phyloP scores from a whole-genome alignment of 2,888 invertebrate species.

The Vesta saturnalis region DNA sequence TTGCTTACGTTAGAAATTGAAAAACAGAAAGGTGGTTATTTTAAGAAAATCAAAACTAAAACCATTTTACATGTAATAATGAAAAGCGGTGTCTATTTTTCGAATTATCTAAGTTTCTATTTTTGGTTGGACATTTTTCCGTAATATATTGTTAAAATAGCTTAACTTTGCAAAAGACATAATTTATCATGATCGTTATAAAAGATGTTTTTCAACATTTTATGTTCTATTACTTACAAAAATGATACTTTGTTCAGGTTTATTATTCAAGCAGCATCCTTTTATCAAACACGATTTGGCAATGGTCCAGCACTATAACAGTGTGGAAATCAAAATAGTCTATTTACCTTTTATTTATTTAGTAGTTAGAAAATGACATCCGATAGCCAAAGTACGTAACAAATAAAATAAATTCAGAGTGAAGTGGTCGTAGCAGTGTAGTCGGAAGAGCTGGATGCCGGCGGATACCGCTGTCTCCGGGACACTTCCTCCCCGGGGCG shows the following conservation, averaged over 20 bases:
- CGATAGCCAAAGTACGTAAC: slow-evolving; percentile 38
- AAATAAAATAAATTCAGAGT: slow-evolving; percentile 57
- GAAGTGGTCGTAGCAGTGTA: slow-evolving; percentile 59
- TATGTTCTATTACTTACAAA: not conserved
- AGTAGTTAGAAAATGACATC: slow-evolving; percentile 33
- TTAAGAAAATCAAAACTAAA: no score
- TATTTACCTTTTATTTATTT: slow-evolving; percentile 30
- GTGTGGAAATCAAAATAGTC: slow-evolving; percentile 12
- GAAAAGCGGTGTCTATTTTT: no score
- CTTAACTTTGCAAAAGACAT: not conserved
- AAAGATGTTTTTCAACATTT: no score
- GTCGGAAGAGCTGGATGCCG: slow-evolving; percentile 59
- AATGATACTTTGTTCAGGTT: not conserved
- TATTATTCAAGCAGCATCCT: not conserved
- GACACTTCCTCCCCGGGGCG: slow-evolving; percentile 64
- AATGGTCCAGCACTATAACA: not conserved
- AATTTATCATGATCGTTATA: not conserved
- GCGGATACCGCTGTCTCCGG: slow-evolving; percentile 66
- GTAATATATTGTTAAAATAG: not conserved
- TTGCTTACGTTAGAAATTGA: no score
- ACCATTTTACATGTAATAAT: no score
- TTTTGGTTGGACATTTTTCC: no score
- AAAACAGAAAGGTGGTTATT: no score
- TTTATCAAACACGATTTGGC: slow-evolving; percentile 31
- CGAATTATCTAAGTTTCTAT: no score